Conservation (phyloP, 92 coral and sea anemone genomes). For the Epizoanthus scotinus region DNA sequence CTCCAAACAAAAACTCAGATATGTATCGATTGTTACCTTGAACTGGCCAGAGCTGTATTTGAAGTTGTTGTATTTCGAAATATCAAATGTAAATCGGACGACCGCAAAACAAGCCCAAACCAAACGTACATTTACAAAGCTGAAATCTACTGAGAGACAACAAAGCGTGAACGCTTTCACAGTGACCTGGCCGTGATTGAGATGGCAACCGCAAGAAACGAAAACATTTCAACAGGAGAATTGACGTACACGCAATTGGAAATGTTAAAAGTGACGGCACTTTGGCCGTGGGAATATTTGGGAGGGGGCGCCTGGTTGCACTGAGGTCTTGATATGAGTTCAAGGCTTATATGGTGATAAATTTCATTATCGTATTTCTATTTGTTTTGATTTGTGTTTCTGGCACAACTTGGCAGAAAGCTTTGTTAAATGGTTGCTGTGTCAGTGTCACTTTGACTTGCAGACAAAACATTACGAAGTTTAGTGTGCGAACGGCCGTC, state of each 20-base stretch:
- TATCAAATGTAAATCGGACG: not conserved
- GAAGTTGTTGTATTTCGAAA: not conserved
- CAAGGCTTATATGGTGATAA: not conserved
- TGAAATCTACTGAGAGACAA: not conserved
- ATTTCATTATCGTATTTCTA: conserved; percentile 14
- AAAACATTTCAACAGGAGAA: conserved; percentile 1
- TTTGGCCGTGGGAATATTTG: too few relatives aligned
- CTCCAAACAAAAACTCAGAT: too few relatives aligned
- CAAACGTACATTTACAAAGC: conserved; percentile 28
- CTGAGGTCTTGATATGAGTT: too few relatives aligned
- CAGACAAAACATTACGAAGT: conserved; percentile 30
- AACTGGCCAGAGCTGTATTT: too few relatives aligned
- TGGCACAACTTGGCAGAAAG: conserved; percentile 14
- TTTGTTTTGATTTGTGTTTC: conserved; percentile 24
- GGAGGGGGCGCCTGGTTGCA: too few relatives aligned
- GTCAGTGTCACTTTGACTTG: conserved; percentile 19
- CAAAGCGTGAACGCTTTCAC: not conserved
- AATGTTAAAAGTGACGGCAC: not conserved
- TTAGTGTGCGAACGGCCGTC: conserved; percentile 2
- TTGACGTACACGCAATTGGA: not conserved
- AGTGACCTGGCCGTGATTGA: not conserved
- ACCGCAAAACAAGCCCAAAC: not conserved
- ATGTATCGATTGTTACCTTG: too few relatives aligned
- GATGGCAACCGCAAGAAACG: not conserved
- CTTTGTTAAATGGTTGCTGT: conserved; percentile 1